Evolutionary conservation across 2,797 vertebrate species (phyloP).

Genomic region (Danio choprae): DNA sequence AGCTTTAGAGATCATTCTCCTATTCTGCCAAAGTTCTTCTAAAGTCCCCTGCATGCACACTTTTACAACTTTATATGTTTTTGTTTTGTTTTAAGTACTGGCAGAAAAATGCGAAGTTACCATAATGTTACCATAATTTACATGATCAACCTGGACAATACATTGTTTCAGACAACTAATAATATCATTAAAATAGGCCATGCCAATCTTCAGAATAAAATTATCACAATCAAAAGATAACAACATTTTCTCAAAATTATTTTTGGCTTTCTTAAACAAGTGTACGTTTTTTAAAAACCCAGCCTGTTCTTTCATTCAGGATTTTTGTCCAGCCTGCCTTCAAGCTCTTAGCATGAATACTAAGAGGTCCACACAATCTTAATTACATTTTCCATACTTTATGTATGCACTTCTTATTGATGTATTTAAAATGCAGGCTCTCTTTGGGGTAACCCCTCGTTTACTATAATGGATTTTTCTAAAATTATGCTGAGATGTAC

Average conservation of each 20-base stretch:
- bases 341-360: slow-evolving; percentile 38
- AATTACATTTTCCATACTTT: slow-evolving; percentile 56
- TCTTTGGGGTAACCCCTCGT: slow-evolving; percentile 21
- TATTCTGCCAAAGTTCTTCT: background rate
- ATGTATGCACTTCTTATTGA: slow-evolving; percentile 45
- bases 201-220: no score
- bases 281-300: no score
- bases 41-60: background rate
- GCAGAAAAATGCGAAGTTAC: no score
- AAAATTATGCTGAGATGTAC: slow-evolving; percentile 3
- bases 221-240: no score
- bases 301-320: slow-evolving; percentile 18
- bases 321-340: slow-evolving; percentile 27
- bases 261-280: background rate
- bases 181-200: no score
- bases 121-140: no score
- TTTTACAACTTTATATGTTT: no score
- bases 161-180: no score
- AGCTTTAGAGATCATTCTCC: background rate
- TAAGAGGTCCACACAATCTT: slow-evolving; percentile 6
- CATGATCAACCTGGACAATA: no score
- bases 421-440: slow-evolving; percentile 29
- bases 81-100: no score
- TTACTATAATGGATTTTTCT: slow-evolving; percentile 24
- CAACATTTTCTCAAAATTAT: no score